A percentile compares a stretch with the other conserved stretches of the same genome.
Conservation (phyloP, 2,888 invertebrate species). For the Cerastis rubricosa region DNA sequence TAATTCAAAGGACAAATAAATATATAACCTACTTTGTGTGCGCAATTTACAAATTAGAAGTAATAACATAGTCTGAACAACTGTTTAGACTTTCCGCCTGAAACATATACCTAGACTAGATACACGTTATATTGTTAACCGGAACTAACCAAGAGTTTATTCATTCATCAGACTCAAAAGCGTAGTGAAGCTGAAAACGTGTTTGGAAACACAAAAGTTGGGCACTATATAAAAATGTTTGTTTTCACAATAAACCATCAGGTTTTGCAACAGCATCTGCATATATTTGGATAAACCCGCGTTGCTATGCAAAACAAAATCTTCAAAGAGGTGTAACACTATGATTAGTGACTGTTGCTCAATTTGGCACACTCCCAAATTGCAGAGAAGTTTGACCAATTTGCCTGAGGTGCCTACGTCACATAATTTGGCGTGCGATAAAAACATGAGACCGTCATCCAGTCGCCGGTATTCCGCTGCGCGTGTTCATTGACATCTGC, state of each 20-base stretch:
- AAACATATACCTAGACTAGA: background rate
- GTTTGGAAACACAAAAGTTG: conserved; percentile 7
- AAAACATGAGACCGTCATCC: conserved; percentile 49
- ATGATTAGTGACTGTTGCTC: conserved; percentile 70
- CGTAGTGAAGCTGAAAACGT: background rate
- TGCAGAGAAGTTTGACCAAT: conserved; percentile 75
- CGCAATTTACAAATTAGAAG: conserved; percentile 27
- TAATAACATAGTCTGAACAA: conserved; percentile 9
- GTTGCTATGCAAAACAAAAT: conserved; percentile 53
- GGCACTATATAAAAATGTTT: conserved; percentile 16
- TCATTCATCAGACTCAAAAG: conserved; percentile 11
- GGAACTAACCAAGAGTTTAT: conserved; percentile 4
- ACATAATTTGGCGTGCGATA: conserved; percentile 60
- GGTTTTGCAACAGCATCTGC: conserved; percentile 23
- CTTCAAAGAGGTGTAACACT: conserved; percentile 63
- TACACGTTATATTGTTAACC: background rate
- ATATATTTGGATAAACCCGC: conserved; percentile 31
- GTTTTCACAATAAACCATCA: conserved; percentile 29
- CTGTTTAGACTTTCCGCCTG: background rate
- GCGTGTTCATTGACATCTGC: conserved; percentile 55
- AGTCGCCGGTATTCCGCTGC: conserved; percentile 45
- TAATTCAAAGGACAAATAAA: conserved; percentile 43
- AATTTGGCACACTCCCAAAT: conserved; percentile 76
- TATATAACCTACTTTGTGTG: conserved; percentile 24
- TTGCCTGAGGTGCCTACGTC: conserved; percentile 64